Evolutionary conservation across 1,140 invertebrate species (phyloP), one percentile per base, ranked within the genome.

Genomic region (Drosophila asahinai): DNA sequence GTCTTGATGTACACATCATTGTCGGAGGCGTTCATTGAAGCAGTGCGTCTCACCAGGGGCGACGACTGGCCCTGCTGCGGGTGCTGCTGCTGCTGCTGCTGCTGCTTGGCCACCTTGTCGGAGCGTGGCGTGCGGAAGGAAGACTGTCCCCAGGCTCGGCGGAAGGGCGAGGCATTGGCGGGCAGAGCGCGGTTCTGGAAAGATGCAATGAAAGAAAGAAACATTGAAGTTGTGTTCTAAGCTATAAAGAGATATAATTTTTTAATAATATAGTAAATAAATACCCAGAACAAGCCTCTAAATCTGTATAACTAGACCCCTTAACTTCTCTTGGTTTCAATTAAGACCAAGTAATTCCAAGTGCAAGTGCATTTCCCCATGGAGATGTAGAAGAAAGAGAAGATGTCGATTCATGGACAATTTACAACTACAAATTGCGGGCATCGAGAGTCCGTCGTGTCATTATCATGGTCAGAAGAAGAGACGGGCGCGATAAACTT

Each of bases 151-250:
- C 94, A 95, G 71, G 89, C 91, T 55, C 94, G 94, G 5, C 94
- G 93, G 80, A 95, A 95, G 54, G 94, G 94, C 64, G 94, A 95
- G 48, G 94, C 93, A 93, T 94, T 94, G 82, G 94, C 93, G 94
- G 91, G 89, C 74, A 92, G 83, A 75, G 86, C 80, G 42, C 87
- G 86, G 68, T 84, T 91, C 92, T 93, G 45, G 0, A 70, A 75
- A 9, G 11, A 11, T 17, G n/a, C 2, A 19, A 7, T 3, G 55
- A 19, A 2, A 33, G 3, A 36, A 3, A 3, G 33, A 36, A 12
- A 11, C 33, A 36, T 36, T 36, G 9, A 36, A 36, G 33, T 3
- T 42, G 40, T n/a, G 1, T 42, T 43, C 7, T 43, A 8, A 48
- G 14, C 17, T 25, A 25, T 25, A 6, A 6, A 25, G 7, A 48